Base-by-base conservation (phyloP, 2,888 invertebrate species). In the Zaprionus lineosus region DNA sequence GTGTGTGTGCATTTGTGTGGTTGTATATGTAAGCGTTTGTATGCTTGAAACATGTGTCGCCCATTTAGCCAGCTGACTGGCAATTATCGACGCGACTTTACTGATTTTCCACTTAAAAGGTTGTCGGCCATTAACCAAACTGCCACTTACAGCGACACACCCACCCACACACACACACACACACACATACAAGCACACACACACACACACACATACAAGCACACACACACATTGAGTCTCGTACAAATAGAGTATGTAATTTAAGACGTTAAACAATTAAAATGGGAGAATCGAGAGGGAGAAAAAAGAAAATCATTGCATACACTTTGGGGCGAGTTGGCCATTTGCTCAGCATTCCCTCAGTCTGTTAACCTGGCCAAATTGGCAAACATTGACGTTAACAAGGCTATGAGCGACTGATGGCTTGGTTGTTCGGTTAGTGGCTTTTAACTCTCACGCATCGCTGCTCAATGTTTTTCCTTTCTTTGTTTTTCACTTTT, bases 51-150 rank as follows among this genome's bases (percentile, higher is more conserved):
- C 41, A 31, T 28, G 37, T 65, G 44, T 47, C 44, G 31, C 21
- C 16, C 43, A 41, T 62, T 62, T 41, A 51, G 40, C 31, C 51
- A 50, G 15, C 39, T 62, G 70, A 48, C 53, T 74, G 55, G 55
- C 58, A 69, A 53, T 73, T 63, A 74, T 73, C 46, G 74, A 57
- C 63, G 69, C 63, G 51, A 56, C 62, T 74, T 62, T 48, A 24
- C 53, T 56, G 69, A 73, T 68, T 68, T 73, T 61, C 51, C 62
- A 69, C 74, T 70, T 58, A 37, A 52, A 64, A 44, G 60, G 29
- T 19, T 74, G 71, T 64, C 76, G 64, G 73, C 74, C 55, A 76
- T 76, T 74, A 76, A 72, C 47, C 74, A 36, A 69, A 69, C 39
- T 63, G 73, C 51, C 68, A 66, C 53, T 57, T 70, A 56, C 33